Evolutionary conservation across 2,888 invertebrate genomes (phyloP), one percentile per base, ranked within the genome.

Genomic region (Molanna angustata): DNA sequence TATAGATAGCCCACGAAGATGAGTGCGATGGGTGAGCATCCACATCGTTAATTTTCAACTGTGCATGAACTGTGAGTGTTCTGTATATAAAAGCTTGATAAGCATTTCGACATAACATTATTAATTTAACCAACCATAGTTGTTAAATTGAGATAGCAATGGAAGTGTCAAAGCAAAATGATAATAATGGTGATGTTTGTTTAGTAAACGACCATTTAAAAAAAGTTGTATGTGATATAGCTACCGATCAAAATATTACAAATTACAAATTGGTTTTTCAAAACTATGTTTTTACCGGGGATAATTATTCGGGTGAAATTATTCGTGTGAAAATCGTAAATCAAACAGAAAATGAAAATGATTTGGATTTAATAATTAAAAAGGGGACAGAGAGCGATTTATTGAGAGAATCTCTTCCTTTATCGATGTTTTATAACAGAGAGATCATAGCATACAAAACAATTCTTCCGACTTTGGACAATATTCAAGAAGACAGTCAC

Each of bases 371-470:
- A 14, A 11, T 41, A 2, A 21, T 41, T 4, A 41, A 41, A 21
- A 6, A 20, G n/a, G 18, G 3, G 4, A 2, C 7, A 6, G 3
- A 17, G 18, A 4, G 9, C 6, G 14, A 41, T 11, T 4, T 6
- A 41, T 2, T 11, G 2, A 3, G 41, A n/a, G 21, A 41, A n/a
- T 20, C n/a, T 6, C 4, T 41, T 4, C 20, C 19, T 6, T 16
- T 39, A 4, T 4, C 4, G 6, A 4, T 9, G 9, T 39, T 47
- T 7, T 58, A 50, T 16, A 53, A 47, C n/a, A 47, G 40, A 9
- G 58, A 58, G 41, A 47, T 58, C 2, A 41, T 43, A 14, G 44
- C 35, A 14, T 58, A 58, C 40, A 50, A 19, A 4, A 27, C 33
- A 27, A 20, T 56, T 17, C 18, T 58, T 13, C 55, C 56, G 2